Conservation (phyloP, 2,888 invertebrate species). For the Willowsia nigromaculata region DNA sequence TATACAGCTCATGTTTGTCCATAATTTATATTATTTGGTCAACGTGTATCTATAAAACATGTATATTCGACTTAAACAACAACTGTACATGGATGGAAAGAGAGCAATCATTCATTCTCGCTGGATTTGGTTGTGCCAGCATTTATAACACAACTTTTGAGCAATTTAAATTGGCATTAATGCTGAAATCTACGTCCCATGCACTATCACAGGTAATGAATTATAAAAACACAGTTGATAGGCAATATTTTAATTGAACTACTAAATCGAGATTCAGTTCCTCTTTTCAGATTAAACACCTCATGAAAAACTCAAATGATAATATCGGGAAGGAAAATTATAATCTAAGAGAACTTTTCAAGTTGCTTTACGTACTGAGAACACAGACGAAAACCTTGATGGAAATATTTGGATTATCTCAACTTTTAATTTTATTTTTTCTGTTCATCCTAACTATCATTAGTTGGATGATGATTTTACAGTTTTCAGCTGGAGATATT, state of each 20-base stretch:
- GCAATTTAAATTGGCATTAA: conserved; percentile 4
- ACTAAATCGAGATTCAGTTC: not conserved
- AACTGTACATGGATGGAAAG: conserved; percentile 35
- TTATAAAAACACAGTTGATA: not conserved
- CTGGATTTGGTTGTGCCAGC: conserved; percentile 19
- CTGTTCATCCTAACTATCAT: conserved; percentile 52
- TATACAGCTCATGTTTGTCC: not conserved
- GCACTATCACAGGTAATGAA: conserved; percentile 13
- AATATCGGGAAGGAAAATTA: not conserved
- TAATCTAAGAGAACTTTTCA: not conserved
- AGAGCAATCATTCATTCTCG: conserved; percentile 27
- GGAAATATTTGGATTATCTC: conserved; percentile 15
- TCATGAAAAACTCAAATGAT: not conserved
- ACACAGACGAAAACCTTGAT: not conserved
- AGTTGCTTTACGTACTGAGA: not conserved
- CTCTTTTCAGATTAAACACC: conserved; percentile 7
- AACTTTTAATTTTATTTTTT: conserved; percentile 31
- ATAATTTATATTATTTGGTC: not conserved
- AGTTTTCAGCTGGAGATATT: conserved; percentile 15
- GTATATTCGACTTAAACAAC: conserved; percentile 10
- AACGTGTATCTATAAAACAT: not conserved
- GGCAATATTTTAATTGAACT: not conserved
- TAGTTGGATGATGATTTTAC: conserved; percentile 44
- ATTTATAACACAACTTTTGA: conserved; percentile 44
- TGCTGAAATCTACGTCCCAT: not conserved